A percentile compares a stretch with the other conserved stretches of the same genome.
phyloP scores from a whole-genome alignment of 2,888 invertebrate species.

The Drosophila stalkeri region DNA sequence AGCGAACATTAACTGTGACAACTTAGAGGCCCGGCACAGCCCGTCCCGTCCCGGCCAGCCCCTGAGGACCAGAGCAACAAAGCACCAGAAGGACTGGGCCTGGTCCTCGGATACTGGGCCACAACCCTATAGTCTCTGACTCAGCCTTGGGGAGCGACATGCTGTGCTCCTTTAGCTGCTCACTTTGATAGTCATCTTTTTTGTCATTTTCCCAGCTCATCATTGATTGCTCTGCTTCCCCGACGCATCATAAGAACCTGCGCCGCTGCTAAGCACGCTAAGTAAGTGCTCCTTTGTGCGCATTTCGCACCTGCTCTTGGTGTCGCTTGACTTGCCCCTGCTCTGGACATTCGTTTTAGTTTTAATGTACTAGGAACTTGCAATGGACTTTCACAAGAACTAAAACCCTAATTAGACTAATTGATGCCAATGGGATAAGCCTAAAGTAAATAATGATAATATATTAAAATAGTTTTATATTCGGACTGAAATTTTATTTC shows the following conservation, averaged over 20 bases:
- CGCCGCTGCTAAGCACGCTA: slow-evolving; percentile 43
- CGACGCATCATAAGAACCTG: slow-evolving; percentile 43
- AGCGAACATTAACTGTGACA: slow-evolving; percentile 60
- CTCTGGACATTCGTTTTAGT: not conserved
- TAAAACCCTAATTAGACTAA: not conserved
- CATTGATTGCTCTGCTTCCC: slow-evolving; percentile 44
- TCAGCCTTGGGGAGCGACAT: not conserved
- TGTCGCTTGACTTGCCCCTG: not conserved
- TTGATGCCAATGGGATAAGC: not conserved
- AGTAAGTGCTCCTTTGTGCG: slow-evolving; percentile 77
- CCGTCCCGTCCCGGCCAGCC: slow-evolving; percentile 7
- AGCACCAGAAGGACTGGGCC: not conserved
- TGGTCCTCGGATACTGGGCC: not conserved
- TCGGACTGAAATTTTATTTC: not conserved
- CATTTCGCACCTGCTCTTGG: slow-evolving; percentile 66
- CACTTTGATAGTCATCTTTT: slow-evolving; percentile 64
- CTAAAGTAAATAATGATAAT: not conserved
- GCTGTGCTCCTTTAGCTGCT: slow-evolving; percentile 36
- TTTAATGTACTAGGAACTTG: not conserved
- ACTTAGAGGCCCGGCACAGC: slow-evolving; percentile 44
- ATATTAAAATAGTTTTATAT: not conserved
- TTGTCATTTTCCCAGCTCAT: slow-evolving; percentile 51
- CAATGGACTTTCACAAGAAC: not conserved
- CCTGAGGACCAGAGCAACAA: slow-evolving; percentile 14
- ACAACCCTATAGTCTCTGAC: not conserved